phyloP scores from a whole-genome alignment of 2,888 invertebrate species.

The Ormyrus labotus region DNA sequence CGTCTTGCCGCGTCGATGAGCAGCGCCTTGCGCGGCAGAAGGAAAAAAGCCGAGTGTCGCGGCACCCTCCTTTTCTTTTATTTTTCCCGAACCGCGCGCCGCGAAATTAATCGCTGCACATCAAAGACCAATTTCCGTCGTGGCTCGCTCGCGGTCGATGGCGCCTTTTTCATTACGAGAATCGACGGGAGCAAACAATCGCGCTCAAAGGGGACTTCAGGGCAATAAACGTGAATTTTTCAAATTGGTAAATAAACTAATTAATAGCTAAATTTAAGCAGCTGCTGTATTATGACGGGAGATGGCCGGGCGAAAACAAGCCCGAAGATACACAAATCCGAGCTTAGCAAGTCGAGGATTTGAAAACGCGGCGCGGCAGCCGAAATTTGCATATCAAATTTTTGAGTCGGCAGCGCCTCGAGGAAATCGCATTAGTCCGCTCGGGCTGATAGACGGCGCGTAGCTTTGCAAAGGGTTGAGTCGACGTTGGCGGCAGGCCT shows the following conservation, averaged over 20 bases:
- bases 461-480: neutral
- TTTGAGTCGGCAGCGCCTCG: no score
- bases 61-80: neutral
- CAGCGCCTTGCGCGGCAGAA: constrained; percentile 48
- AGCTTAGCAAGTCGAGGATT: no score
- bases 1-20: constrained; percentile 68
- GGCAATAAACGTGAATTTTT: no score
- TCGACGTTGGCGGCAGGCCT: neutral
- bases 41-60: constrained; percentile 8
- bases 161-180: constrained; percentile 34
- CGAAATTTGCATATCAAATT: no score
- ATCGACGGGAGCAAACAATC: neutral
- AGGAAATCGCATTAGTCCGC: constrained; percentile 10
- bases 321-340: no score
- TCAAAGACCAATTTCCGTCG: constrained; percentile 51
- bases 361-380: no score
- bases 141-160: constrained; percentile 45
- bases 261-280: neutral
- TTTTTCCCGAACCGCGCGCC: constrained; percentile 17
- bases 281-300: neutral
- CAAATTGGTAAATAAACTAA: no score
- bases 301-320: no score
- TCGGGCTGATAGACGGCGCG: constrained; percentile 3
- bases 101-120: constrained; percentile 48
- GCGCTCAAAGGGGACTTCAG: constrained; percentile 21